Base-by-base conservation (phyloP, 2,113 vertebrate genomes). In the Alouatta palliata region DNA sequence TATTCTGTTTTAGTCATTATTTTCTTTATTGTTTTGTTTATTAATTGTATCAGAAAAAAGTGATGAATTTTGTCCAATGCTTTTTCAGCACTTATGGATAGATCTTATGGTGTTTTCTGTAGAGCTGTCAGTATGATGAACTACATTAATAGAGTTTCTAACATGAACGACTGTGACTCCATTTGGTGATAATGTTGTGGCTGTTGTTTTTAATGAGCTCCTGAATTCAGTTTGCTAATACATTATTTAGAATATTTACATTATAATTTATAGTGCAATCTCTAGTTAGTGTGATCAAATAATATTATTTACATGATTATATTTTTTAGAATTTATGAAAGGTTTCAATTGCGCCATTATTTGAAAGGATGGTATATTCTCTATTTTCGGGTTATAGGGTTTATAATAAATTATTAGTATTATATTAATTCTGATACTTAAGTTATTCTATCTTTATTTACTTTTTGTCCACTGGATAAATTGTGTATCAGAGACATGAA, bases 201-300 rank as follows among this genome's bases (percentile, higher is more conserved):
- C 19, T 87, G 1, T n/a, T 43, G 3, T 80, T 96, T 47, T 81
- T 81, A 87, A 76, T 76, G 21, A 91, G 21, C 4, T 94, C 27
- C n/a, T 94, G 17, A 35, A 87, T 94, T 87, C 20, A 52, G 27
- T 94, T 94, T 61, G 25, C 32, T 87, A 76, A 76, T 49, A 87
- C 86, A 49, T 91, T 87, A 40, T 87, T 70, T 82, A 68, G 56
- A 96, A 49, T 70, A 58, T 70, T 43, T 77, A 14, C 13, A 91
- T 82, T 6, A 70, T 58, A 91, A 87, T 58, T 76, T 58, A 43
- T 76, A 61, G 21, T 82, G 47, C 43, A 32, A 49, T 70, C 83
- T 83, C 47, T 49, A 40, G 82, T 81, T 66, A 82, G 37, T 94
- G 20, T 43, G 47, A 56, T 70, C 20, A 56, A 91, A 87, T 8